Base-by-base conservation (phyloP, 2,888 invertebrate genomes). In the Pristionchus arcanus region DNA sequence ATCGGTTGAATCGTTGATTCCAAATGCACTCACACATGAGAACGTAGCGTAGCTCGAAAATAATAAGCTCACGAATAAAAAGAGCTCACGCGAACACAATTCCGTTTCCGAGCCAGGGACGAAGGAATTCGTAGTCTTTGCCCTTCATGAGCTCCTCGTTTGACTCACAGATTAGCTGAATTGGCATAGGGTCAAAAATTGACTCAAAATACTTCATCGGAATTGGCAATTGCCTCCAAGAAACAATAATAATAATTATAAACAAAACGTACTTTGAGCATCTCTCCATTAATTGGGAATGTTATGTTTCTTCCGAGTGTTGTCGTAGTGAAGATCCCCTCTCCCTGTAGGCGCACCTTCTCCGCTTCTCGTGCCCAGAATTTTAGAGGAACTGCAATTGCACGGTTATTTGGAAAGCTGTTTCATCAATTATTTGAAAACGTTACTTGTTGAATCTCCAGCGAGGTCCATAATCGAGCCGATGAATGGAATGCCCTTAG, bases 31-130 rank as follows among this genome's bases (percentile, higher is more conserved):
- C 42, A 42, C 42, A 42, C 3, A 42, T n/a, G n/a, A n/a, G n/a
- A n/a, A n/a, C n/a, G n/a, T n/a, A n/a, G n/a, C n/a, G n/a, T n/a
- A n/a, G n/a, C n/a, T n/a, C n/a, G n/a, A n/a, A n/a, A n/a, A n/a
- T n/a, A n/a, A n/a, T n/a, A n/a, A n/a, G n/a, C 42, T 5, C 42
- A 42, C 3, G 3, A 42, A 31, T n/a, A 19, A 2, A n/a, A 13
- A 28, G 5, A 31, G 59, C 85, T 85, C 21, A 91, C 95, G 95
- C 95, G 34, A 95, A 95, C 3, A 96, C 94, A 7, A 96, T 94
- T 13, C 96, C 96, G 31, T 95, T 95, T n/a, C 95, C 96, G 2
- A 96, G 94, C 96, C 96, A 96, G 7, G 95, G 95, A 89, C 95
- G 94, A 0, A 96, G 92, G 90, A 95, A 95, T 25, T 93, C 91